Conservation (phyloP, 2,797 vertebrate species). For the Amniataba percoides region DNA sequence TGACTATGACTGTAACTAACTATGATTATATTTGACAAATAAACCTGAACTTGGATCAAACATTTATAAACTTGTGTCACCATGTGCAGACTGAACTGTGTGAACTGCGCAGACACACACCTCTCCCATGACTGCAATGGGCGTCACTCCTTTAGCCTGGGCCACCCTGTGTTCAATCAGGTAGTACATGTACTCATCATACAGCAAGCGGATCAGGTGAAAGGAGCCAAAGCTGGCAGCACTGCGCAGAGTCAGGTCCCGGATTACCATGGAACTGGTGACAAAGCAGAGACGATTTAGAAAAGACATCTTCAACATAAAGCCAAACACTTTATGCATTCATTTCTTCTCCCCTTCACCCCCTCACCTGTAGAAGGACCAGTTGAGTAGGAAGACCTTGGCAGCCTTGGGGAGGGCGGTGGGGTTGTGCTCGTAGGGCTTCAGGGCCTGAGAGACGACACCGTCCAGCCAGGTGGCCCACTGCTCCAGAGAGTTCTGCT, state of each 20-base stretch:
- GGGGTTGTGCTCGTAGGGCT: conserved; percentile 90
- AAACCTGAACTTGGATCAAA: not conserved
- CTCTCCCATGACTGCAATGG: conserved; percentile 96
- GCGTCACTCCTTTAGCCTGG: conserved; percentile 92
- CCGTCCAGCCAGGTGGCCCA: conserved; percentile 93
- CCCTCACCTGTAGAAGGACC: conserved; percentile 94
- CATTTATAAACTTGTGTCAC: not conserved
- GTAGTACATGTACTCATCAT: conserved; percentile 97
- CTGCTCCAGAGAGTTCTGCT: conserved; percentile 95
- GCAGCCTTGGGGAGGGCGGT: conserved; percentile 89
- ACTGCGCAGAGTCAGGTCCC: conserved; percentile 94
- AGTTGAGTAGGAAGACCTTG: conserved; percentile 95
- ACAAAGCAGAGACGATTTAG: not conserved
- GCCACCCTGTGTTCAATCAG: conserved; percentile 94
- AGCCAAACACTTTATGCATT: not conserved
- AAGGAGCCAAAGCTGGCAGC: conserved; percentile 95
- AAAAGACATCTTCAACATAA: not conserved
- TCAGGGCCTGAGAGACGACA: conserved; percentile 91
- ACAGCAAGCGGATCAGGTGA: conserved; percentile 93
- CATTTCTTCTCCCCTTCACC: not conserved
- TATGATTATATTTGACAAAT: no score
- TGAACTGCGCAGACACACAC: conserved; percentile 73
- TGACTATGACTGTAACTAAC: no score
- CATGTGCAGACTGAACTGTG: not conserved
- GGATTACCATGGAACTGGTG: conserved; percentile 93